Evolutionary conservation across 2,113 vertebrate genomes (phyloP).

Genomic region (Epinephelus lanceolatus): DNA sequence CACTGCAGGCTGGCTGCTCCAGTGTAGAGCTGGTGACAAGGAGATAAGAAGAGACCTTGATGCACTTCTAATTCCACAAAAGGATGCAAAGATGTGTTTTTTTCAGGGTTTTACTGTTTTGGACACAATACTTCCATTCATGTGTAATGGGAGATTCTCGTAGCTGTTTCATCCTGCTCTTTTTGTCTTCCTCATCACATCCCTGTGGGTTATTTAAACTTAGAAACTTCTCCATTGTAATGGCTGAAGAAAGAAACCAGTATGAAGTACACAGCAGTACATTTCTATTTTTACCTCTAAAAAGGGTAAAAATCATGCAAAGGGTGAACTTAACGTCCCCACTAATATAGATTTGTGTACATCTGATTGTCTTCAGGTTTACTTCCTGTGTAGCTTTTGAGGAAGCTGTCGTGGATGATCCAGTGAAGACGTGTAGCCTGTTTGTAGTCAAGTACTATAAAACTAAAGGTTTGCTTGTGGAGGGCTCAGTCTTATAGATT

Average conservation of each 20-base stretch:
- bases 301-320: slow-evolving; percentile 4
- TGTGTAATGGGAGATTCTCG: slow-evolving; percentile 10
- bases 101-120: slow-evolving; percentile 25
- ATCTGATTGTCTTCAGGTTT: background rate
- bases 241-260: slow-evolving; percentile 25
- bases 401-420: slow-evolving; percentile 12
- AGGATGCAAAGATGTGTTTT: slow-evolving; percentile 18
- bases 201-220: slow-evolving; percentile 7
- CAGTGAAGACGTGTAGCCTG: slow-evolving; percentile 1
- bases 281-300: slow-evolving; percentile 37
- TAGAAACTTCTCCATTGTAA: background rate
- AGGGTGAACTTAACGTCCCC: background rate
- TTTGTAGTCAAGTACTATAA: slow-evolving; percentile 30
- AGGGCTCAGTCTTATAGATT: background rate
- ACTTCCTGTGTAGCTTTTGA: slow-evolving; percentile 3
- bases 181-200: slow-evolving; percentile 20
- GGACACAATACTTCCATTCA: background rate
- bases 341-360: background rate
- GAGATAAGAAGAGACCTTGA: slow-evolving; percentile 4
- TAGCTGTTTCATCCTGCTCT: slow-evolving; percentile 8
- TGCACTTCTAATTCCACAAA: slow-evolving; percentile 18
- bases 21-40: background rate
- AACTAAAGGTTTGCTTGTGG: slow-evolving; percentile 7
- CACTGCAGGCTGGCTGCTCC: background rate
- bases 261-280: background rate